Percentiles rank a stretch among this genome's conserved stretches.
phyloP scores from a whole-genome alignment of 23 tunicate genomes.

The Halocynthia roretzi region DNA sequence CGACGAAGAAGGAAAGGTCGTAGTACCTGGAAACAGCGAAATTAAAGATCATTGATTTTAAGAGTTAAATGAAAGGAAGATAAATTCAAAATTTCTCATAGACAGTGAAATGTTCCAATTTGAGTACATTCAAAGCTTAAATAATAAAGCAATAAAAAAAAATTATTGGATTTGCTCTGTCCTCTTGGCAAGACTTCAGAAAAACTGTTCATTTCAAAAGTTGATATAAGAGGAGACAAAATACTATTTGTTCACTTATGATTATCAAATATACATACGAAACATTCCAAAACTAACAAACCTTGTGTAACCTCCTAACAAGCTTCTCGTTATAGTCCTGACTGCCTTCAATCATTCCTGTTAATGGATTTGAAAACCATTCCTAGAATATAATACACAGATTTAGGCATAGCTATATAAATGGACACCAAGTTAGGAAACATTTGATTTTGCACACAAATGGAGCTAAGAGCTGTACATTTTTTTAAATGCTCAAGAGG shows the following conservation, averaged over 20 bases:
- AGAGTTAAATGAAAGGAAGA: not conserved
- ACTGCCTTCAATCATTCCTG: conserved; percentile 92
- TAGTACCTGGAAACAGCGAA: conserved; percentile 40
- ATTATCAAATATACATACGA: not conserved
- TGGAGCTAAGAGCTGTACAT: too few species aligned
- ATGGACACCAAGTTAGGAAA: too few species aligned
- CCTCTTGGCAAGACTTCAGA: conserved; percentile 18
- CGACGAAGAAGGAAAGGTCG: conserved; percentile 90
- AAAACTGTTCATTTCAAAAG: not conserved
- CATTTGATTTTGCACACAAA: too few species aligned
- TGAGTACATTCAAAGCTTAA: too few species aligned
- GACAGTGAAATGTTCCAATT: too few species aligned
- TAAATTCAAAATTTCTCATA: too few species aligned
- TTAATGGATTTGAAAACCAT: conserved; percentile 93
- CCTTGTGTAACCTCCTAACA: conserved; percentile 85
- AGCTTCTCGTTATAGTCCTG: conserved; percentile 78
- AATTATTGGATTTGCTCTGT: not conserved
- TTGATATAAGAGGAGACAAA: not conserved
- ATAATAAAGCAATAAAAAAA: too few species aligned
- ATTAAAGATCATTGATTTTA: not conserved
- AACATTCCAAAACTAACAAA: conserved; percentile 13
- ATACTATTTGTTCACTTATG: not conserved
- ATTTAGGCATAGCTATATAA: too few species aligned
- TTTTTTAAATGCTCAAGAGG: too few species aligned
- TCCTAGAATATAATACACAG: conserved; percentile 36